Evolutionary conservation across 2,888 invertebrate species (phyloP).

Genomic region (Spodoptera littoralis): DNA sequence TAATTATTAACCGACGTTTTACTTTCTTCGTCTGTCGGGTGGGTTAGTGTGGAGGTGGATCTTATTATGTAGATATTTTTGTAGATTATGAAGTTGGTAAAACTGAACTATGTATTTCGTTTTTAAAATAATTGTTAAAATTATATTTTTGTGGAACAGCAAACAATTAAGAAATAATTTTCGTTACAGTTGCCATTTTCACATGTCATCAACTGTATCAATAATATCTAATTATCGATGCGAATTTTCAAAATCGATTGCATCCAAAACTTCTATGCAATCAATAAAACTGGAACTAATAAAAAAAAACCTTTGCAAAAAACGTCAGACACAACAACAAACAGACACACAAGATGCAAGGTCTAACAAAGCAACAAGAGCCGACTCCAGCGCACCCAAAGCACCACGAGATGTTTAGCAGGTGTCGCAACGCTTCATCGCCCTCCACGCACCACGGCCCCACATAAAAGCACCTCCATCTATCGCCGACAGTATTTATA

Average conservation of each 20-base stretch:
- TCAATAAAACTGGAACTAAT: too few species aligned
- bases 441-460: constrained; percentile 53
- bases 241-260: too few species aligned
- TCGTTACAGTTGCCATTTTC: neutral
- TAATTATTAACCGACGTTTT: constrained; percentile 80
- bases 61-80: neutral
- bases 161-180: too few species aligned
- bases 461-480: constrained; percentile 50
- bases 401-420: constrained; percentile 59
- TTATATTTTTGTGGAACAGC: too few species aligned
- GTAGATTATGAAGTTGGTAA: neutral
- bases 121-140: too few species aligned
- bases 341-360: too few species aligned
- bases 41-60: constrained; percentile 49
- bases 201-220: too few species aligned
- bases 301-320: too few species aligned
- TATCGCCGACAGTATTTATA: constrained; percentile 42
- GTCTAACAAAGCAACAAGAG: constrained; percentile 13
- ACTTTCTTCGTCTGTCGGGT: constrained; percentile 66
- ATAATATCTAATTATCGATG: too few species aligned
- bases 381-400: constrained; percentile 38
- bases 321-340: too few species aligned
- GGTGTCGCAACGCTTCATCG: constrained; percentile 66
- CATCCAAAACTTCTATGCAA: too few species aligned
- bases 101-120: too few species aligned